phyloP scores from a whole-genome alignment of 1,140 invertebrate species.

The Gryllus bimaculatus region DNA sequence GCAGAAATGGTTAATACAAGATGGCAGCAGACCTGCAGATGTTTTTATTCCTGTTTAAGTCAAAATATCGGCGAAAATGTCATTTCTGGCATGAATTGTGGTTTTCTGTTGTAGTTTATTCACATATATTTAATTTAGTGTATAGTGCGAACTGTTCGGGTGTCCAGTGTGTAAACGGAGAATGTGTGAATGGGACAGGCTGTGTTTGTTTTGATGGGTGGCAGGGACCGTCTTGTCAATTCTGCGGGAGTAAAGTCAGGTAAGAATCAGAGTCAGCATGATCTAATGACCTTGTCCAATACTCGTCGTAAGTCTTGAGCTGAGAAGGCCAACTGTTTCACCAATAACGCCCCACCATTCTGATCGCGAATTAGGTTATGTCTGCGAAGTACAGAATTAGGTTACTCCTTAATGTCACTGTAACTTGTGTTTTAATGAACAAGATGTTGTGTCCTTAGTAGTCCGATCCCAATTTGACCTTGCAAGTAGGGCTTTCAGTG shows the following conservation, averaged over 20 bases:
- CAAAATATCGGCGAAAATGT: conserved; percentile 68
- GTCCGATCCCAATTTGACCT: too few relatives aligned
- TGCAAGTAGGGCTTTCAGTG: too few relatives aligned
- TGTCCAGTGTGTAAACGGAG: conserved; percentile 53
- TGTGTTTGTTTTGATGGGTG: conserved; percentile 84
- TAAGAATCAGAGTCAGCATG: conserved; percentile 39
- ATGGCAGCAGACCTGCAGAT: conserved; percentile 70
- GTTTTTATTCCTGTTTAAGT: conserved; percentile 76
- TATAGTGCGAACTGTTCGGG: conserved; percentile 33
- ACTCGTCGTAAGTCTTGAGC: too few relatives aligned
- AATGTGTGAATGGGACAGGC: conserved; percentile 65
- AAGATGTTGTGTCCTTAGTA: too few relatives aligned
- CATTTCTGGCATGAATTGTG: conserved; percentile 26
- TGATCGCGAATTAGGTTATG: conserved; percentile 7
- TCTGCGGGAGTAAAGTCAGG: conserved; percentile 86
- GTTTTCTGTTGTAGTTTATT: conserved; percentile 36
- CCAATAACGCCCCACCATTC: too few relatives aligned
- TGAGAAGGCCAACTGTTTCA: too few relatives aligned
- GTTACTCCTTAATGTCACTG: not conserved
- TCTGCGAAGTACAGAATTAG: not conserved
- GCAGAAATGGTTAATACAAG: conserved; percentile 35
- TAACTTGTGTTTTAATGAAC: not conserved
- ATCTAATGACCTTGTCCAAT: not conserved
- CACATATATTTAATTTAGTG: conserved; percentile 40
- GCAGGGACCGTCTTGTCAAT: conserved; percentile 79